Conservation (phyloP, 2,797 vertebrate species). For the Scleropages formosus region DNA sequence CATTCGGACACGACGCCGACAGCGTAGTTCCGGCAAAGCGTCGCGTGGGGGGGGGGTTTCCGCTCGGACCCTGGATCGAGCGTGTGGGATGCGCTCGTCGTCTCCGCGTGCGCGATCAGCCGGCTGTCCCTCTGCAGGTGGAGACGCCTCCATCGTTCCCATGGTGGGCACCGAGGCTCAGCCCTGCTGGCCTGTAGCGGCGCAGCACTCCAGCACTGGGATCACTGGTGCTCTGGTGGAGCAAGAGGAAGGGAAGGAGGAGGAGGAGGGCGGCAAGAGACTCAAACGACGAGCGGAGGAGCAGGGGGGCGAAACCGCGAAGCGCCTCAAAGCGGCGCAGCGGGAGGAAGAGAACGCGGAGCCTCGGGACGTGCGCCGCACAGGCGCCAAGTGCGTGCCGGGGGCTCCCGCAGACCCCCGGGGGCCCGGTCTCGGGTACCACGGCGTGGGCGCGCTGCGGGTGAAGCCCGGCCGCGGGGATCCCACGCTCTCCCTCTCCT, state of each 20-base stretch:
- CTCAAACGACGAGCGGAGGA: slow-evolving; percentile 59
- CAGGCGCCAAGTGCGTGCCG: slow-evolving; percentile 88
- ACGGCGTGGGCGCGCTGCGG: slow-evolving; percentile 76
- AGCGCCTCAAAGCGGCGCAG: slow-evolving; percentile 28
- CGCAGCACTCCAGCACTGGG: slow-evolving; percentile 17
- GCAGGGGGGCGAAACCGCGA: neutral
- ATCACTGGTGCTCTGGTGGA: neutral
- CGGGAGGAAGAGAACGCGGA: slow-evolving; percentile 18
- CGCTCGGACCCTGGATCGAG: no score
- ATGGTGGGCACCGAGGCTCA: slow-evolving; percentile 64
- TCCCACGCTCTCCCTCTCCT: slow-evolving; percentile 85
- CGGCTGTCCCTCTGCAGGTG: slow-evolving; percentile 68
- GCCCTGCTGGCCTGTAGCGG: slow-evolving; percentile 55
- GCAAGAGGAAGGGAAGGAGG: no score
- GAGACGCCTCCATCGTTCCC: slow-evolving; percentile 91
- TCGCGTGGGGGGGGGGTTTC: no score
- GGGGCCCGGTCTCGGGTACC: slow-evolving; percentile 72
- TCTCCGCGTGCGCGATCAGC: no score
- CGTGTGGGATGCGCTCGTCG: no score
- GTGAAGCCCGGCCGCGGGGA: slow-evolving; percentile 91
- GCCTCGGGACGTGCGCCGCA: slow-evolving; percentile 76
- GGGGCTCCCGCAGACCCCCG: slow-evolving; percentile 69
- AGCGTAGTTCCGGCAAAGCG: no score
- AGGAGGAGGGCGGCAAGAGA: no score
- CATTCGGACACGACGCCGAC: neutral